phyloP scores from a whole-genome alignment of 2,113 vertebrate species.

The Ameiurus melas region DNA sequence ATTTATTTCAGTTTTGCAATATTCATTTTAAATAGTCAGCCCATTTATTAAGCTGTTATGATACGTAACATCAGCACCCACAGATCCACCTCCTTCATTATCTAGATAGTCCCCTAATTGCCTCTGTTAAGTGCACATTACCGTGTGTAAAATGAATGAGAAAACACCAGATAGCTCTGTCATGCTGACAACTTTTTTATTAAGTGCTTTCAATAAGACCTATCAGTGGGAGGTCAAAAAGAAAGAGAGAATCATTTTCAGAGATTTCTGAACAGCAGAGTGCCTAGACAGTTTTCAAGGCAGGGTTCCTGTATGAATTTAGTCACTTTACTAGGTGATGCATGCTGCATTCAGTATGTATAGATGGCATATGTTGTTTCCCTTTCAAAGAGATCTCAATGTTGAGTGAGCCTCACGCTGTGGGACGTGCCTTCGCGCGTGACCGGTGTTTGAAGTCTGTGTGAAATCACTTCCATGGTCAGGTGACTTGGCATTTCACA shows the following conservation, averaged over 20 bases:
- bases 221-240: not conserved
- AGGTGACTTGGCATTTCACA: too few relatives aligned
- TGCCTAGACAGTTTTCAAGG: not conserved
- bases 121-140: not conserved
- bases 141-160: not conserved
- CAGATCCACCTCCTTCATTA: not conserved
- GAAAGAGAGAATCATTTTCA: not conserved
- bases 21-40: not conserved
- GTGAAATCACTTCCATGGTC: too few relatives aligned
- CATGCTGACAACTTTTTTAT: not conserved
- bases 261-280: not conserved
- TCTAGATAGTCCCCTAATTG: not conserved
- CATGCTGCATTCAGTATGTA: not conserved
- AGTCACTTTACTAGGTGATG: not conserved
- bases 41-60: conserved; percentile 5
- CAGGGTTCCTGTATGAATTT: not conserved
- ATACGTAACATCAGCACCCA: not conserved
- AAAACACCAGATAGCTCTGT: not conserved
- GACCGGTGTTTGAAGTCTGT: too few relatives aligned
- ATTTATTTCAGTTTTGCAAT: not conserved
- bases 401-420: too few relatives aligned
- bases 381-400: too few relatives aligned
- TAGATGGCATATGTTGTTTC: not conserved
- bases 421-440: too few relatives aligned
- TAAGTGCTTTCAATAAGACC: conserved; percentile 2